Base-by-base conservation (phyloP, 2,113 vertebrate genomes). In the Dicerorhinus sumatrensis region DNA sequence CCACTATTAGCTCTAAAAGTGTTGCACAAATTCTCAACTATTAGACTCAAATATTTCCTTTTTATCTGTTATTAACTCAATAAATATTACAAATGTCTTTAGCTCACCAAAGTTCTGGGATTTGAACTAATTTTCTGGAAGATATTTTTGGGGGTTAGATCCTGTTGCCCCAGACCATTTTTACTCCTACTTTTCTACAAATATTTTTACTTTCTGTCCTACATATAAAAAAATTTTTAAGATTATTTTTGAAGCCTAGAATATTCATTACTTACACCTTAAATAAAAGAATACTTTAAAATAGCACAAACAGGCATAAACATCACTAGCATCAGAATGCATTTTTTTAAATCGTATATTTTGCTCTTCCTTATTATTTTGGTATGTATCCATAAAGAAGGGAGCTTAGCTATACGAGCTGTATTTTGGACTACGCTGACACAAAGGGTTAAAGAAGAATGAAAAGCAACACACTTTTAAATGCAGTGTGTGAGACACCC, bases 51-150 rank as follows among this genome's bases (percentile, higher is more conserved):
- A 73, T 12, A 65, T 77, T 93, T 89, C 82, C 48, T 95, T 83
- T 56, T 54, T 51, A 89, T 73, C 36, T 95, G 17, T 73, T 91
- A 88, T 56, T 93, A 97, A 79, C 56, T 89, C 91, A 91, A 94
- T 12, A 86, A 96, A 86, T 94, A 79, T 16, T 75, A 80, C 39
- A 36, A 91, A 93, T 39, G 72, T 85, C 54, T 85, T 76, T 82
- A 65, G 69, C 63, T 95, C 21, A 86, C 62, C 23, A 62, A 82
- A 92, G 23, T 83, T 82, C 67, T 95, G 8, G 23, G 20, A 92
- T 92, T 94, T 95, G 7, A 85, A 60, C 62, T 93, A 67, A 58
- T 91, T 87, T 91, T 67, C 54, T 93, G 27, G 13, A 86, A 94
- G 51, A 77, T 8, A 87, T 76, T 83, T 91, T 80, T 62, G 9